These are phyloP conservation scores for Dipodomys ordii DNA, from an alignment of 2,113 vertebrate species.

Conservation along the genomic window DNA sequence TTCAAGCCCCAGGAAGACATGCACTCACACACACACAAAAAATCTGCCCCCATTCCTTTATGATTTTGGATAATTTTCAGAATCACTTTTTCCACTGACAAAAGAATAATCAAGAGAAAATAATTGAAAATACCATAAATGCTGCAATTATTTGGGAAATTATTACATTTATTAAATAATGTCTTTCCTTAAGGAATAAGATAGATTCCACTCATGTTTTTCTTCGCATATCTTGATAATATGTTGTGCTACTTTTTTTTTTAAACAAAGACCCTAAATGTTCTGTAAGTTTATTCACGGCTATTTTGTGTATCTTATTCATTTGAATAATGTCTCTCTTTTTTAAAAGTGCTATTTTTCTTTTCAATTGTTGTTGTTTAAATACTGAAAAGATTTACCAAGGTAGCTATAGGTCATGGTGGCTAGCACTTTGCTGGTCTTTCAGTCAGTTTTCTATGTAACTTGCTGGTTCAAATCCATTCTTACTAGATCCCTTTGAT, in stretches of 20 bases:
- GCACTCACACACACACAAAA: no score
- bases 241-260: neutral
- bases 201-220: neutral
- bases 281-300: neutral
- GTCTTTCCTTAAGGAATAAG: neutral
- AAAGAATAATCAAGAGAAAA: neutral
- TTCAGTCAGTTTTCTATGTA: neutral
- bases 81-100: neutral
- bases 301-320: neutral
- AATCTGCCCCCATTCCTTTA: neutral
- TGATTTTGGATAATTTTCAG: neutral
- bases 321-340: neutral
- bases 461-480: neutral
- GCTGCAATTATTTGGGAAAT: neutral
- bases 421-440: neutral
- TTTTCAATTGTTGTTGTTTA: neutral
- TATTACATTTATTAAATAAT: neutral
- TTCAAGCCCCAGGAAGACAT: no score
- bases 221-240: neutral
- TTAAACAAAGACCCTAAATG: neutral
- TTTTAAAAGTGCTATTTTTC: neutral
- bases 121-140: neutral
- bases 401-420: neutral
- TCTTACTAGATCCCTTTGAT: slow-evolving; percentile 9
- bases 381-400: neutral